Base-by-base conservation (phyloP, 2,888 invertebrate species). In the Agelastica alni region DNA sequence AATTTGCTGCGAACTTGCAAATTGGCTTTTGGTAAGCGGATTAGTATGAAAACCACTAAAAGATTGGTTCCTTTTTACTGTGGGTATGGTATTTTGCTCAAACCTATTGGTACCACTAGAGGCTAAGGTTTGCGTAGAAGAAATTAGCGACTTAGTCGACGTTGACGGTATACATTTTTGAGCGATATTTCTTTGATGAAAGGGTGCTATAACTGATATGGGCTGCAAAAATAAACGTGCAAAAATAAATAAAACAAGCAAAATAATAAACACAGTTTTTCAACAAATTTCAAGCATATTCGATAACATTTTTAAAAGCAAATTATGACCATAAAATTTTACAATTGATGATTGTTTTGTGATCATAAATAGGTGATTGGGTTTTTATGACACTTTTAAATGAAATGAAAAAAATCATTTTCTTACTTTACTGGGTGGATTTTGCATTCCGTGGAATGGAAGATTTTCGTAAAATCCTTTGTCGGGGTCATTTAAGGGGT, bases 381-480 rank as follows among this genome's bases (percentile, higher is more conserved):
- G 4, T 36, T 36, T 2, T 5, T 9, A 14, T 17, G 5, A 36
- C n/a, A 36, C 10, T n/a, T n/a, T n/a, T n/a, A n/a, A n/a, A 41
- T 2, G 18, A 16, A 20, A 20, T 17, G 2, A 14, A 17, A 9
- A 13, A 36, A 13, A 2, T 6, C n/a, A n/a, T n/a, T 37, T 48
- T 44, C 69, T 79, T 86, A 94, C 94, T 91, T 94, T 94, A 79
- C 93, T 90, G 71, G 93, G 93, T 74, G 93, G 91, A 79, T 91
- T 90, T 81, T 93, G 93, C 74, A 94, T 86, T 70, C 93, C 93
- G 78, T 94, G 94, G 85, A 94, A 95, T 74, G 94, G 94, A 73
- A 94, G 85, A 80, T 95, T 95, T 81, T 95, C 94, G 83, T 94
- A 95, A 75, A 90, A 88, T 77, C 91, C 91, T 68, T 90, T 89